phyloP scores from a whole-genome alignment of 2,797 vertebrate genomes.

The Sciaenops ocellatus region DNA sequence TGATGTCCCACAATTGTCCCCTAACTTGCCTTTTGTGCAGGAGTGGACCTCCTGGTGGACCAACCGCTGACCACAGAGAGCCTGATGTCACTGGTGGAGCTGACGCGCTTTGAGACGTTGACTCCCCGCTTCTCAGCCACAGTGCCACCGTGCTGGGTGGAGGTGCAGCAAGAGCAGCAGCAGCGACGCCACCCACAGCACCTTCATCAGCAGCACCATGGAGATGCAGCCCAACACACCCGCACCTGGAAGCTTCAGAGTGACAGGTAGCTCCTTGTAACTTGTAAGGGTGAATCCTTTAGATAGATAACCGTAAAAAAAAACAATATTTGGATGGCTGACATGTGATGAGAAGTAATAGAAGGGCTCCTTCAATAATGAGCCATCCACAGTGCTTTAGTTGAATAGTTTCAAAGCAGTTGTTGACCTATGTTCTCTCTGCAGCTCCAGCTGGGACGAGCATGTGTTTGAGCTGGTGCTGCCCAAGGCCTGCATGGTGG shows the following conservation, averaged over 20 bases:
- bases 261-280: conserved; percentile 86
- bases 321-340: background rate
- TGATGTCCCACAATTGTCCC: background rate
- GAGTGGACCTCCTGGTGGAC: conserved; percentile 97
- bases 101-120: conserved; percentile 97
- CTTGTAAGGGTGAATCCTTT: background rate
- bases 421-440: conserved; percentile 4
- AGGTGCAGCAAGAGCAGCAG: conserved; percentile 99
- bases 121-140: conserved; percentile 98
- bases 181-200: conserved; percentile 97
- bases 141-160: conserved; percentile 98
- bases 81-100: conserved; percentile 95
- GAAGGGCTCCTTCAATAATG: background rate
- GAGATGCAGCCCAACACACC: conserved; percentile 98
- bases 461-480: conserved; percentile 98
- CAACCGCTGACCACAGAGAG: conserved; percentile 92
- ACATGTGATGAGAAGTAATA: background rate
- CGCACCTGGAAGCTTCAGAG: conserved; percentile 98
- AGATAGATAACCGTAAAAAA: conserved; percentile 83
- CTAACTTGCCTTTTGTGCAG: conserved; percentile 69
- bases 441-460: conserved; percentile 98
- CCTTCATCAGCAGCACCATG: conserved; percentile 98
- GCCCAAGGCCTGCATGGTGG: conserved; percentile 99
- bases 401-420: background rate
- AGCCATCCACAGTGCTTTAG: background rate